Percentiles rank a stretch among this genome's conserved stretches.
phyloP scores from a whole-genome alignment of 2,797 vertebrate genomes.

The Parotocinclus haroldoi region DNA sequence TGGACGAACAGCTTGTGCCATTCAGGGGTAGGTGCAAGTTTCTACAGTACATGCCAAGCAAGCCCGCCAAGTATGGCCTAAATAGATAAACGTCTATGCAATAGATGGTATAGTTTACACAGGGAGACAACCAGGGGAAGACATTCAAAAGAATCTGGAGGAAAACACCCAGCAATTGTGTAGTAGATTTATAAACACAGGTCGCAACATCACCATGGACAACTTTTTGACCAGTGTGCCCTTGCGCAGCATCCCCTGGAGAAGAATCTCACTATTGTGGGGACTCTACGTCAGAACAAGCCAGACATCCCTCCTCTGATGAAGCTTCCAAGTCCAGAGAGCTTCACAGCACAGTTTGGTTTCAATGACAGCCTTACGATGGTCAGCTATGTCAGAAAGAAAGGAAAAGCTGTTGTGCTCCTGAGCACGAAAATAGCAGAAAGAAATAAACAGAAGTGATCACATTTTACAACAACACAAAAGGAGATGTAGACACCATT shows the following conservation, averaged over 20 bases:
- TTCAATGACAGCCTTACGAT: not conserved
- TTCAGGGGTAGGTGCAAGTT: constrained; percentile 27
- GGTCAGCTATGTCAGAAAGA: no score
- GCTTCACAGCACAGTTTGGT: constrained; percentile 8
- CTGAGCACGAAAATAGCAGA: no score
- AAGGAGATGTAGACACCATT: no score
- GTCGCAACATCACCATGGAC: not conserved
- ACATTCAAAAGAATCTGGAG: no score
- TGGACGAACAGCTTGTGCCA: constrained; percentile 41
- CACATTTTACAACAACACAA: no score
- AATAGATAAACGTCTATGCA: no score
- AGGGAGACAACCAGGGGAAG: no score
- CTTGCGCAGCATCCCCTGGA: constrained; percentile 37
- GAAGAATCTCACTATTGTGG: constrained; percentile 33
- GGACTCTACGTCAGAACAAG: constrained; percentile 30
- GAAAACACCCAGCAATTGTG: no score
- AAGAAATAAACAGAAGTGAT: no score
- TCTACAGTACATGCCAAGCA: constrained; percentile 27
- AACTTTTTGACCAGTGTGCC: constrained; percentile 20
- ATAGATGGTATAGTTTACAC: no score
- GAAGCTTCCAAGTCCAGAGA: constrained; percentile 26
- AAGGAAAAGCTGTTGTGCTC: no score
- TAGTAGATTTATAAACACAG: not conserved
- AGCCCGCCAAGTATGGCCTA: not conserved
- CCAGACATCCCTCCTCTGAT: constrained; percentile 24